These are phyloP conservation scores for Trichomycterus rosablanca DNA, from an alignment of 2,113 vertebrate species.

Conservation along the genomic window DNA sequence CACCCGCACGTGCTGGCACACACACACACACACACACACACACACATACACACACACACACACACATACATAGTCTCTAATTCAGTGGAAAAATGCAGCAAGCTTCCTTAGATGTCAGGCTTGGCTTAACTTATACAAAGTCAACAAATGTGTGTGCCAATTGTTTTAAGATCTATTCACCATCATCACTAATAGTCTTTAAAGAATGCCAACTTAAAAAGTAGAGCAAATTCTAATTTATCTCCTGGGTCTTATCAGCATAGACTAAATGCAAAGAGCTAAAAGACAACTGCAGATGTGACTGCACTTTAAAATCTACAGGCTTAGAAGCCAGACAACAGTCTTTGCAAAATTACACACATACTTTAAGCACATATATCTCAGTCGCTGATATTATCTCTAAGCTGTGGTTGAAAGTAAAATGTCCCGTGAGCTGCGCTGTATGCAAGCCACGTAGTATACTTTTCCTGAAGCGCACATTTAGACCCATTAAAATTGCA, in stretches of 20 bases:
- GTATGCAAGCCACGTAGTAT: not conserved
- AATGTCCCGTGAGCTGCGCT: not conserved
- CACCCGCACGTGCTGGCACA: conserved; percentile 39
- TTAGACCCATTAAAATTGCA: too few species aligned
- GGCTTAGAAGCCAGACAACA: conserved; percentile 8
- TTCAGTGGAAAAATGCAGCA: conserved; percentile 1
- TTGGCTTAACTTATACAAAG: conserved; percentile 19
- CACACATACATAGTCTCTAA: conserved; percentile 13
- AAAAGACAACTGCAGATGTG: not conserved
- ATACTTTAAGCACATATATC: conserved; percentile 23
- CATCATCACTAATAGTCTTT: not conserved
- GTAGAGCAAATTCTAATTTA: conserved; percentile 4
- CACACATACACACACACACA: conserved; percentile 6
- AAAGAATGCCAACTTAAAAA: not conserved
- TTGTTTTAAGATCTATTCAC: conserved; percentile 5
- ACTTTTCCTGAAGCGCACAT: not conserved
- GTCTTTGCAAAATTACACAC: conserved; percentile 36
- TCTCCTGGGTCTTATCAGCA: not conserved
- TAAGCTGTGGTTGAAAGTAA: not conserved
- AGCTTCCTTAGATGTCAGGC: conserved; percentile 6
- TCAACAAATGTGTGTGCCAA: conserved; percentile 19
- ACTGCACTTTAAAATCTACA: conserved; percentile 5
- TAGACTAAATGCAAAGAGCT: not conserved
- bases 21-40: conserved; percentile 8
- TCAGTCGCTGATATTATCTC: not conserved